Base-by-base conservation (phyloP, 37 sponge, comb jelly and placozoan genomes). In the Axinella damicornis region DNA sequence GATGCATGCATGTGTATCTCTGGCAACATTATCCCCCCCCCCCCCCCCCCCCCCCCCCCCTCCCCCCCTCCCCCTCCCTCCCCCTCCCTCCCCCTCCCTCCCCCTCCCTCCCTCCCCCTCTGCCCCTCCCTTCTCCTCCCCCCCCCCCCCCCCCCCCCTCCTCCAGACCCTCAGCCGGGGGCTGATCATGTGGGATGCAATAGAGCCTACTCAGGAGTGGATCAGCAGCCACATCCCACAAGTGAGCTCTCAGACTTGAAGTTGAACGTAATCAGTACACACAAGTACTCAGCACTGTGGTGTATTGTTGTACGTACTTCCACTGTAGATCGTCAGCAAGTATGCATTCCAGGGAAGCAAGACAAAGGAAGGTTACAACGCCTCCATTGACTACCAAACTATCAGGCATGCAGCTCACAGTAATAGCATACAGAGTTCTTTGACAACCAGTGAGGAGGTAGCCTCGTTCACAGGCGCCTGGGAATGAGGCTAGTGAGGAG, bases 151-250 rank as follows among this genome's bases (percentile, higher is more conserved):
- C 28, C 12, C 34, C 57, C 30, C 60, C 38, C 17, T 19, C 19
- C 46, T 73, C 6, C 76, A 93, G 94, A 75, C 80, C 11, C 24
- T 88, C 57, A 57, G 93, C 54, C 68, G 74, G 27, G 70, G 88
- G 71, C 75, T 98, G 40, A 91, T 98, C 22, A 76, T 93, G 82
- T 98, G 98, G 98, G 85, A 95, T 57, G 55, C 64, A 20, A 62
- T 98, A 0, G n/a, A 87, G 30, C 96, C 98, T 0, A 71, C 87
- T 20, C 52, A 59, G 65, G 90, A 83, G 59, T 98, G 96, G 96
- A 82, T 98, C 58, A 41, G 93, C 59, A 57, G 53, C 19, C 86
- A 86, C 2, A 79, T 97, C 5, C 97, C 97, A 0, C 34, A 55
- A 37, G 92, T 96, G 25, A 63, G 57, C 46, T n/a, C n/a, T n/a